Evolutionary conservation across 2,797 vertebrate genomes (phyloP).

Genomic region (Tamandua tetradactyla): DNA sequence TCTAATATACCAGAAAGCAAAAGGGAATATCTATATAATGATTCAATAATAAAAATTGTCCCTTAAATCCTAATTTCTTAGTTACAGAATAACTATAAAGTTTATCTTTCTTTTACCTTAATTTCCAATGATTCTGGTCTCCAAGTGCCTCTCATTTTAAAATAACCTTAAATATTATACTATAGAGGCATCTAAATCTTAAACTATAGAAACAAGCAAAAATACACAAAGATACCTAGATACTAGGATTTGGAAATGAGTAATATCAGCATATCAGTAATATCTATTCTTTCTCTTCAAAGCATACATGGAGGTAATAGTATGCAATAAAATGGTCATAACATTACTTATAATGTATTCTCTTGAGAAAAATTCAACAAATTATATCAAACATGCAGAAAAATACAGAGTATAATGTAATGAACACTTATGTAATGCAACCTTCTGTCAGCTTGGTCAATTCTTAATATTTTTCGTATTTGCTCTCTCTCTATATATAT

Average conservation of each 20-base stretch:
- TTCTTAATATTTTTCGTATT: neutral
- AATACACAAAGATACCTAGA: neutral
- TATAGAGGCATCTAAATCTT: neutral
- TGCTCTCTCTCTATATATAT: neutral
- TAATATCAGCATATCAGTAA: neutral
- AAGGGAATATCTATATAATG: too few species aligned
- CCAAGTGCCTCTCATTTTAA: neutral
- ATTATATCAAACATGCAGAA: neutral
- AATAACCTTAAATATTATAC: neutral
- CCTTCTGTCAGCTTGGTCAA: neutral
- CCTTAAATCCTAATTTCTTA: too few species aligned
- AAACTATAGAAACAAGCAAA: neutral
- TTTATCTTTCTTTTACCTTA: neutral
- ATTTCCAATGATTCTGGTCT: neutral
- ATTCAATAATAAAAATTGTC: too few species aligned
- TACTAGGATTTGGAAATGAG: neutral
- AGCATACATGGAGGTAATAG: neutral
- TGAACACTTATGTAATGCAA: neutral
- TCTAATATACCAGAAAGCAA: too few species aligned
- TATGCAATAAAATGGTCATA: neutral
- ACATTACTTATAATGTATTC: neutral
- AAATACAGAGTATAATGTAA: neutral
- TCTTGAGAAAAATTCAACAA: neutral
- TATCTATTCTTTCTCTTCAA: neutral
- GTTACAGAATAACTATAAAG: neutral